phyloP scores from a whole-genome alignment of 2,113 vertebrate species.

The Choloepus hoffmanni region DNA sequence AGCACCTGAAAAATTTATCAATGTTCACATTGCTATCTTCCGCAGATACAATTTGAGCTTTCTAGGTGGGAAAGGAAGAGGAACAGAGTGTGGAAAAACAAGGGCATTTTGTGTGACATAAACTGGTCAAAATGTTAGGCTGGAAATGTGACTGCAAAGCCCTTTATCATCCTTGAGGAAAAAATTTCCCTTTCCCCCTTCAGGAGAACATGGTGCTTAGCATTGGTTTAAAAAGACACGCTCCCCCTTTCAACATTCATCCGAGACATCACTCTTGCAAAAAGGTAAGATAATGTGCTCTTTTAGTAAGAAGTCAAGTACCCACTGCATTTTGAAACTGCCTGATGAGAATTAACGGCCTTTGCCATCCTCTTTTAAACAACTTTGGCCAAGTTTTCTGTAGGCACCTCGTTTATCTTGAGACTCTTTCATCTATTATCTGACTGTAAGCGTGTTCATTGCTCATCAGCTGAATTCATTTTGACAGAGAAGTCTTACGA shows the following conservation, averaged over 20 bases:
- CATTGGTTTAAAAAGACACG: constrained; percentile 73
- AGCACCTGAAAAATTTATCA: not conserved
- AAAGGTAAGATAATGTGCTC: constrained; percentile 85
- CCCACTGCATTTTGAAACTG: constrained; percentile 85
- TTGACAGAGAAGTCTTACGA: constrained; percentile 87
- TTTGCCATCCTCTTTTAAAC: constrained; percentile 88
- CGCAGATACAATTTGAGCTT: not conserved
- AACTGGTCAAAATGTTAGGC: constrained; percentile 40
- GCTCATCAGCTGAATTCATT: constrained; percentile 87
- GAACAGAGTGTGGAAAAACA: not conserved
- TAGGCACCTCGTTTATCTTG: constrained; percentile 90
- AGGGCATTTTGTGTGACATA: not conserved
- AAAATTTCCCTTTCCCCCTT: constrained; percentile 69
- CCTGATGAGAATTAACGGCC: constrained; percentile 87
- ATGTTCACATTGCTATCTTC: not conserved
- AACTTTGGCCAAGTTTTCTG: constrained; percentile 86
- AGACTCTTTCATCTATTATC: constrained; percentile 89
- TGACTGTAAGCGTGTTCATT: constrained; percentile 86
- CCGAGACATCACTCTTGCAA: constrained; percentile 79
- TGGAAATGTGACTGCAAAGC: not conserved
- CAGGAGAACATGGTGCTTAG: constrained; percentile 69
- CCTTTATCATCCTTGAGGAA: constrained; percentile 61
- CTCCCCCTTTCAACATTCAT: constrained; percentile 82
- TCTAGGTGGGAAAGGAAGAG: not conserved
- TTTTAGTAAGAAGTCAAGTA: constrained; percentile 85